phyloP scores from a whole-genome alignment of 1,140 invertebrate genomes.

The Oryctes rhinoceros region DNA sequence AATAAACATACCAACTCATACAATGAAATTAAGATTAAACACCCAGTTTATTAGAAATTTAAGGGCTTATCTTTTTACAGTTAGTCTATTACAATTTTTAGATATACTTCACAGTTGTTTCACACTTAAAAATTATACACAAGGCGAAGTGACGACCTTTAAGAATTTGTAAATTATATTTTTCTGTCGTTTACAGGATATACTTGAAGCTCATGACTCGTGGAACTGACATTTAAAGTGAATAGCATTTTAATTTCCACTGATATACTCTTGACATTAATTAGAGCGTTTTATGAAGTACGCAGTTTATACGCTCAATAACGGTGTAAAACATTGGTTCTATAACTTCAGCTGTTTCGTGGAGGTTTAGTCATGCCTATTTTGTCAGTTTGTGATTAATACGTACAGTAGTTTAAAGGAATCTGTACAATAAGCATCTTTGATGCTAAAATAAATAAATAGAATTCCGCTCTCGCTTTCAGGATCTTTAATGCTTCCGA shows the following conservation, averaged over 20 bases:
- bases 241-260: neutral
- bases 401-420: neutral
- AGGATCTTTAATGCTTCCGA: slow-evolving; percentile 8
- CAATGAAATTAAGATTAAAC: too few relatives aligned
- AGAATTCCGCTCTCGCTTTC: slow-evolving; percentile 17
- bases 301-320: neutral
- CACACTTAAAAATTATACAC: too few relatives aligned
- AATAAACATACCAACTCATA: too few relatives aligned
- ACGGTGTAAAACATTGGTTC: neutral
- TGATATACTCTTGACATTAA: neutral
- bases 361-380: neutral
- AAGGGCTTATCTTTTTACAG: too few relatives aligned
- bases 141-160: neutral
- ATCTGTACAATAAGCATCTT: slow-evolving; percentile 7
- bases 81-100: too few relatives aligned
- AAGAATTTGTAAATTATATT: neutral
- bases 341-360: neutral
- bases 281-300: neutral
- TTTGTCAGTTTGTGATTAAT: neutral
- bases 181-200: neutral
- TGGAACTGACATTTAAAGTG: neutral
- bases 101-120: too few relatives aligned
- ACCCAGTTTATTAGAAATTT: too few relatives aligned
- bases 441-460: slow-evolving; percentile 6
- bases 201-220: neutral